Evolutionary conservation across 2,113 vertebrate genomes (phyloP).

Genomic region (Zapornia atra): DNA sequence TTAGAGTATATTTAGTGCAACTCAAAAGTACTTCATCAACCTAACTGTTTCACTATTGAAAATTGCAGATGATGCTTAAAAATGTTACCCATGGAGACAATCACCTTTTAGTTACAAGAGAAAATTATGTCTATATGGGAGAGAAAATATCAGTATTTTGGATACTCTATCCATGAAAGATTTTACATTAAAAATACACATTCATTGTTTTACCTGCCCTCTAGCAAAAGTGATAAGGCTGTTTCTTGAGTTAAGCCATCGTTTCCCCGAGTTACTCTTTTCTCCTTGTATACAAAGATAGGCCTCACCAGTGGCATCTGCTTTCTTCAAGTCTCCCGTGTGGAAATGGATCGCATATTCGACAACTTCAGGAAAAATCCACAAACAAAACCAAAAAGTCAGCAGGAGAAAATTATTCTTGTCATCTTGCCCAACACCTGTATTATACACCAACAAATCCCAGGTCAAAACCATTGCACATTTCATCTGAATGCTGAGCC

Average conservation of each 20-base stretch:
- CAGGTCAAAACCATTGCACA: background rate
- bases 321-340: conserved; percentile 62
- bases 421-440: background rate
- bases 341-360: conserved; percentile 66
- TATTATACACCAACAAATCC: background rate
- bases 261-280: conserved; percentile 46
- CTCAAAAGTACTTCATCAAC: background rate
- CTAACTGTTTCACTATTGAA: background rate
- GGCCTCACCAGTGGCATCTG: conserved; percentile 35
- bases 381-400: background rate
- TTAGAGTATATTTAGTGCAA: background rate
- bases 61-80: background rate
- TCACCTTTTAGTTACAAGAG: background rate
- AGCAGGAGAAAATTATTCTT: background rate
- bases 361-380: conserved; percentile 48
- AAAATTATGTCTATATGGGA: background rate
- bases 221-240: conserved; percentile 45
- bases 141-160: background rate
- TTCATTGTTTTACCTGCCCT: conserved; percentile 62
- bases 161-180: background rate
- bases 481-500: background rate
- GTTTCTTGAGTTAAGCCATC: conserved; percentile 39
- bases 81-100: background rate
- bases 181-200: background rate
- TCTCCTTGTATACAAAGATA: conserved; percentile 64